Evolutionary conservation across 2,888 invertebrate species (phyloP), one percentile per base, ranked within the genome.

Genomic region (Campaea margaritaria): DNA sequence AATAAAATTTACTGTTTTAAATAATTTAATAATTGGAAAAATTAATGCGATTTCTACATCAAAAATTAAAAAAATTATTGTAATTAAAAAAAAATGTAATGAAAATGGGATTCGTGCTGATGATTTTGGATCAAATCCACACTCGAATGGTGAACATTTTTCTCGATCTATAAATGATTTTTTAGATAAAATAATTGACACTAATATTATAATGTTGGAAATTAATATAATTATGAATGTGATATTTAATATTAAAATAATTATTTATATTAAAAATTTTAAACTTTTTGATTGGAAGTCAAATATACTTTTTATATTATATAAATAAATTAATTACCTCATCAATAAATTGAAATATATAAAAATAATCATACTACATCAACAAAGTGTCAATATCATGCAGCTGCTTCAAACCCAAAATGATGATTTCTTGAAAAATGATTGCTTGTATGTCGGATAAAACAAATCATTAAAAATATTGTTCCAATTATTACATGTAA

Each of bases 41-140:
- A 95, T 86, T 79, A 95, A 70, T 0, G 94, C 93, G 87, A 95
- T 94, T 94, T 95, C 95, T 62, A 95, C 93, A 91, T 95, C 95
- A 93, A 95, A 96, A 89, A 96, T 94, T 93, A 95, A 85, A 80
- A 95, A 95, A 89, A 96, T 94, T 81, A 95, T 86, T 38, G 94
- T 93, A 82, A 95, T 94, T 91, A 96, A 94, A 79, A 90, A 94
- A 94, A 90, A 95, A 94, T 87, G 87, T 52, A 87, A 7, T 0
- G 87, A 89, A 68, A 89, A 89, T 0, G 87, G 87, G 60, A 85
- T 86, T 58, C 88, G 87, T 7, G 87, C 80, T 8, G 78, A 78
- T 0, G 83, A 85, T 83, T 81, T 85, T 0, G 87, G 85, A 0
- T 87, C 85, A 21, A 21, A 21, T 5, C 21, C 21, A 5, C 21